Conservation (phyloP, 2,797 vertebrate species). For the Xerus rutilus region DNA sequence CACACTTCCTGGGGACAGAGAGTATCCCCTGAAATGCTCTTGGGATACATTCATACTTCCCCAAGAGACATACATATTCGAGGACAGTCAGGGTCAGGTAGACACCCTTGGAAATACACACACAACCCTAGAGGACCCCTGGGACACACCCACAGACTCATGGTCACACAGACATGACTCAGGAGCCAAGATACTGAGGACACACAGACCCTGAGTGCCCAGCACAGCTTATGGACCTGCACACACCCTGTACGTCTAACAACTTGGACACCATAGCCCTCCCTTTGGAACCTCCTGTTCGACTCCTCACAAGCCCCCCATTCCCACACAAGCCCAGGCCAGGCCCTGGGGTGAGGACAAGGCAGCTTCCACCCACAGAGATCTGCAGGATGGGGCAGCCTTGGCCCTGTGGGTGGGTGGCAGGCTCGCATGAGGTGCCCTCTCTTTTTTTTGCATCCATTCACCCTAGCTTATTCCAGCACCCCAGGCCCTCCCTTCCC, state of each 20-base stretch:
- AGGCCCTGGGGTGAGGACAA: not conserved
- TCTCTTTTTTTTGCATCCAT: not conserved
- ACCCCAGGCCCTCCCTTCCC: not conserved
- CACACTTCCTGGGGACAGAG: not conserved
- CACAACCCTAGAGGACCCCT: not conserved
- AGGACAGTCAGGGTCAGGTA: not conserved
- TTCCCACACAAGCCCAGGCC: not conserved
- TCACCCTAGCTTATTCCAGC: not conserved
- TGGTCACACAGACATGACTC: not conserved
- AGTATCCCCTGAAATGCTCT: not conserved
- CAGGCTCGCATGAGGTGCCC: not conserved
- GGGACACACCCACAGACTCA: slow-evolving; percentile 17
- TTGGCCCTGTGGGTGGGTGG: not conserved
- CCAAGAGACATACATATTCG: not conserved
- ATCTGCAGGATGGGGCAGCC: not conserved
- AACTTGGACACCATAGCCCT: not conserved
- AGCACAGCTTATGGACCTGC: not conserved
- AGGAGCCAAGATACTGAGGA: not conserved
- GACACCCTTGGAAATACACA: not conserved
- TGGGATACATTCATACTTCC: not conserved
- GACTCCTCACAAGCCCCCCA: not conserved
- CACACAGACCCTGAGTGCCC: not conserved
- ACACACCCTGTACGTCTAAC: not conserved
- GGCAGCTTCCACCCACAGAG: not conserved
- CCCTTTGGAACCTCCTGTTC: not conserved